Conservation (phyloP, 1,140 invertebrate genomes). For the Drosophila setifemur region DNA sequence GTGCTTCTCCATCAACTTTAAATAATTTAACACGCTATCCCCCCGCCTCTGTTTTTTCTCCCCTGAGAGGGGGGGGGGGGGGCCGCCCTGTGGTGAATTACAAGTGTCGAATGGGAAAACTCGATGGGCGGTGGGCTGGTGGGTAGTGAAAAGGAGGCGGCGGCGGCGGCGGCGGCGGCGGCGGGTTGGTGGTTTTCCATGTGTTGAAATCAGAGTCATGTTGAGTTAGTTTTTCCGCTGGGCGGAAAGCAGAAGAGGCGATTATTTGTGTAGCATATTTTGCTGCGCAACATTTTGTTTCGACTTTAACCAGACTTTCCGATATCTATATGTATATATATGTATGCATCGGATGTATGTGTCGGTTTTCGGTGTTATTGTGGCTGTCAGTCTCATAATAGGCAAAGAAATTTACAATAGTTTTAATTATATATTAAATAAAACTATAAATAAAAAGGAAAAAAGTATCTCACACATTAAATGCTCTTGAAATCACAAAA, state of each 20-base stretch:
- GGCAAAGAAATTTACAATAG: too few species aligned
- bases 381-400: too few species aligned
- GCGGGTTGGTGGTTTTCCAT: conserved; percentile 17
- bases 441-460: too few species aligned
- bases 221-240: conserved; percentile 43
- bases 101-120: conserved; percentile 37
- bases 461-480: too few species aligned
- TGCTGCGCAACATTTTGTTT: conserved; percentile 40
- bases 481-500: too few species aligned
- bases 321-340: background rate
- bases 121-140: background rate
- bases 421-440: too few species aligned
- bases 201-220: conserved; percentile 58
- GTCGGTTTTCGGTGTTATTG: too few species aligned
- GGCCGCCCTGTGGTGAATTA: conserved; percentile 51
- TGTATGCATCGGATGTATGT: background rate
- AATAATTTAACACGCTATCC: conserved; percentile 60
- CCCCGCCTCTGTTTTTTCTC: background rate
- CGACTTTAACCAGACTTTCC: conserved; percentile 26
- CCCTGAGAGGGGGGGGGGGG: background rate
- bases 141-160: background rate
- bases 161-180: background rate
- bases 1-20: conserved; percentile 44
- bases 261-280: conserved; percentile 70
- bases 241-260: conserved; percentile 9